These are phyloP conservation scores for Ashinkailepas kermadecensis DNA, from an alignment of 2,888 invertebrate species.

Conservation along the genomic window DNA sequence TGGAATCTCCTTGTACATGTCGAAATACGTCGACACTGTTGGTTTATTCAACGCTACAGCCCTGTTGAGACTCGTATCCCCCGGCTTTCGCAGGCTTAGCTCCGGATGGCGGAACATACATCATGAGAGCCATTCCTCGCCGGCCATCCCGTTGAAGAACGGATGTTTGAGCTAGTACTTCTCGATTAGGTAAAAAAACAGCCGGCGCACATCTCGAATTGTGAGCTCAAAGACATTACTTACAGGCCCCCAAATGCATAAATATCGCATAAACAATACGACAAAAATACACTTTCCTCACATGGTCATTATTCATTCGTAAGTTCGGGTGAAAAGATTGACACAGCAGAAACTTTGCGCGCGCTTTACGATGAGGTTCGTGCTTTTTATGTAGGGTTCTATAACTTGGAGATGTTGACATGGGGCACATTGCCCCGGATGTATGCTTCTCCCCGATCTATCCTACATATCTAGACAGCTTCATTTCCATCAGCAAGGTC, in stretches of 20 bases:
- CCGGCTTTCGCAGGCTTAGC: not conserved
- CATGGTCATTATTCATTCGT: not conserved
- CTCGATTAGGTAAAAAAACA: too few relatives aligned
- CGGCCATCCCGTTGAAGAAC: too few relatives aligned
- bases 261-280: not conserved
- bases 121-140: too few relatives aligned
- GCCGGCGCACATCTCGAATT: too few relatives aligned
- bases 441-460: not conserved
- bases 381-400: not conserved
- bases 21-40: not conserved
- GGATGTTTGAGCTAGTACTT: too few relatives aligned
- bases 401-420: not conserved
- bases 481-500: too few relatives aligned
- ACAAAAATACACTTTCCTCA: not conserved
- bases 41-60: not conserved
- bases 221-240: not conserved
- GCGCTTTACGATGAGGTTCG: not conserved
- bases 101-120: not conserved
- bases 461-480: not conserved
- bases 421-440: not conserved
- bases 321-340: not conserved
- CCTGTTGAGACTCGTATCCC: not conserved
- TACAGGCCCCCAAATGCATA: not conserved
- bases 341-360: not conserved
- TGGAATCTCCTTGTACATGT: not conserved